These are phyloP conservation scores for Scaptomyza polygonia DNA, from an alignment of 2,888 invertebrate genomes.

Conservation along the genomic window DNA sequence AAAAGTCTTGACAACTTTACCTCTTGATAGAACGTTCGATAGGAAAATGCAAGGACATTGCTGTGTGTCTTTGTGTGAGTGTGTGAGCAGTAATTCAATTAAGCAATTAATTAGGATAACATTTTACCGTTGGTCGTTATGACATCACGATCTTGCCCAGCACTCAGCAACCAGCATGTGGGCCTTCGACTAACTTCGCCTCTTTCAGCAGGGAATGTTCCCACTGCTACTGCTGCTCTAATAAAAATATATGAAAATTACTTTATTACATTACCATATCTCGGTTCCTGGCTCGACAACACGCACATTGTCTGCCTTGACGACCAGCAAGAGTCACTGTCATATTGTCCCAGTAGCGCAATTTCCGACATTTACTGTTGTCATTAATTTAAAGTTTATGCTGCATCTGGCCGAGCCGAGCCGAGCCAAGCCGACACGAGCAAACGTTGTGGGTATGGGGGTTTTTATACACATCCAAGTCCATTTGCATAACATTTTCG, in stretches of 20 bases:
- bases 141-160: constrained; percentile 10
- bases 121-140: constrained; percentile 45
- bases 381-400: constrained; percentile 53
- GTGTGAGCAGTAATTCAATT: constrained; percentile 58
- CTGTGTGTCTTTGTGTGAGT: not conserved
- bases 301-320: not conserved
- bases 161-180: not conserved
- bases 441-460: not conserved
- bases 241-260: constrained; percentile 77
- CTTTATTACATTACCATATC: constrained; percentile 76
- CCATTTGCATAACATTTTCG: constrained; percentile 49
- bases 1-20: constrained; percentile 2
- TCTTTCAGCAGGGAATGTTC: not conserved
- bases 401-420: constrained; percentile 22
- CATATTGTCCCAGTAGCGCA: constrained; percentile 45
- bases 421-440: not conserved
- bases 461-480: not conserved
- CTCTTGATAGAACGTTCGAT: constrained; percentile 4
- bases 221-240: constrained; percentile 16
- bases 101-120: constrained; percentile 68
- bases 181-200: not conserved
- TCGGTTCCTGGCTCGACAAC: constrained; percentile 60
- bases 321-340: constrained; percentile 7
- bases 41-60: not conserved
- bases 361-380: constrained; percentile 66